Base-by-base conservation (phyloP, 2,113 vertebrate species). In the Murina feae region DNA sequence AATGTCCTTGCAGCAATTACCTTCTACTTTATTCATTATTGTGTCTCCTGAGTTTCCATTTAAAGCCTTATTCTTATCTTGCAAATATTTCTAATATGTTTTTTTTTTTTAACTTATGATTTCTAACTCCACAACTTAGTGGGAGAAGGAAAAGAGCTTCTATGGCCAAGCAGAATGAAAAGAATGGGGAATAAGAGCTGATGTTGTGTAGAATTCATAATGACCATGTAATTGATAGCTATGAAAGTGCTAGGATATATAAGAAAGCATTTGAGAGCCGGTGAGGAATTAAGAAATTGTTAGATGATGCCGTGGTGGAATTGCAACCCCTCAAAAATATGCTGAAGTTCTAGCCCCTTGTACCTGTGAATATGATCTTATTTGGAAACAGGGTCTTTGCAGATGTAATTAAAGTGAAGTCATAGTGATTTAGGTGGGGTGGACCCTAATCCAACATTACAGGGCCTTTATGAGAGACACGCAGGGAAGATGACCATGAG, bases 1-100 rank as follows among this genome's bases (percentile, higher is more conserved):
- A 47, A 2, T 18, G 21, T 80, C 35, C 35, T 25, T 35, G 28
- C 5, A 18, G 49, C 66, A 32, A 37, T 93, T 94, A 69, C 18
- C 55, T 88, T 86, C 63, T 83, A 5, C 37, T 89, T 51, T 55
- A 21, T 53, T 89, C 47, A 86, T 44, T 84, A 0, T 35, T 4
- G 10, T 80, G 37, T 82, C 32, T 39, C 13, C 51, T 66, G 49
- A 58, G 25, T 87, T n/a, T 30, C 76, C 49, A 51, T 84, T 60
- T 71, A 94, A 75, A 93, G 9, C 8, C 32, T 75, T 72, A 47
- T 42, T 93, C 71, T 88, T 86, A 51, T 58, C 91, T 96, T 83
- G 2, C n/a, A 69, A 12, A 82, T n/a, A 32, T 25, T 90, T 78
- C 68, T 85, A 66, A 21, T 49, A 75, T 74, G 25, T 20, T n/a